Base-by-base conservation (phyloP, 2,888 invertebrate genomes). In the Taphrorychus bicolor region DNA sequence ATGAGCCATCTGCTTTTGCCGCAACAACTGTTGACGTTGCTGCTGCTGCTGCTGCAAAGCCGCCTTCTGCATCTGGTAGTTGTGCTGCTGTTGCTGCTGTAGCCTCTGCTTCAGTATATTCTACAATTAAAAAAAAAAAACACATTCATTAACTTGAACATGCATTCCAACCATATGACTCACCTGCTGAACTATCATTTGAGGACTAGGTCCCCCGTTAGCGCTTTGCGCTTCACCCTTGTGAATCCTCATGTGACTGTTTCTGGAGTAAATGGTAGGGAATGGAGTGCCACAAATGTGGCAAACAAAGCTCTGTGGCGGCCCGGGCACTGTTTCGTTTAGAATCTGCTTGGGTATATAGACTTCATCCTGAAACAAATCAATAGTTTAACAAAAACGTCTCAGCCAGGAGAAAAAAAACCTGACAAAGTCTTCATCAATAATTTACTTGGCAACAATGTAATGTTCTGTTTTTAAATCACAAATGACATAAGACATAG, bases 221-320 rank as follows among this genome's bases (percentile, higher is more conserved):
- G 22, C 16, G 5, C 62, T 59, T 16, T 59, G 54, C n/a, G 69
- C 73, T 48, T 78, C 80, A 11, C 77, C 76, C 66, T 82, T 82
- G 70, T 83, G 83, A 17, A 83, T 81, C 17, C 83, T 75, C 83
- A 83, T 83, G 73, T 83, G 83, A 65, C 81, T 81, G 66, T 82
- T 82, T 40, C 76, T 71, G 0, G 83, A 82, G 49, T 81, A 81
- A 16, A 81, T 78, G 0, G 82, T 82, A 0, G 81, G 81, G 70
- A 83, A 83, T 1, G 81, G 80, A 0, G 80, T 81, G 60, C 78
- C 78, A 68, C 83, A 83, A 42, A 82, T 77, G 45, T 76, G 79
- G 71, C 82, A 82, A 17, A 81, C 78, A 67, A 77, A 81, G n/a
- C 77, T 77, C 23, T 77, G 70, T 2, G 11, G 72, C 9, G 32